These are phyloP conservation scores for Panurus biarmicus DNA, from an alignment of 2,113 vertebrate genomes.

Conservation along the genomic window DNA sequence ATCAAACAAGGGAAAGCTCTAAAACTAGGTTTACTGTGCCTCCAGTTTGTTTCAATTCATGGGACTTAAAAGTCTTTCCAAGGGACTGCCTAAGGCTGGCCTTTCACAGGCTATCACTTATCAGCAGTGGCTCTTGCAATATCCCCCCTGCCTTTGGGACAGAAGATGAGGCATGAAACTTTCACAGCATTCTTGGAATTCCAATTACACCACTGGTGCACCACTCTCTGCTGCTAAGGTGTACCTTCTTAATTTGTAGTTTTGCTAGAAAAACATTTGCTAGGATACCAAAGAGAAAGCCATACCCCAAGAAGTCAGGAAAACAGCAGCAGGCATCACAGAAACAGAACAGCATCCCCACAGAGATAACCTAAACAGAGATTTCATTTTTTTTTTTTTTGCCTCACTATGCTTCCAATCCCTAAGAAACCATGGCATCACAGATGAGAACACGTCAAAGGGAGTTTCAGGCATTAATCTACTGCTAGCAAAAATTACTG, in stretches of 20 bases:
- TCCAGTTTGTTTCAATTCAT: background rate
- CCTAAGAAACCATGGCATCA: background rate
- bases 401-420: background rate
- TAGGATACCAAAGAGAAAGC: background rate
- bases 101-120: background rate
- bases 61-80: background rate
- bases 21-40: background rate
- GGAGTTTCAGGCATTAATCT: background rate
- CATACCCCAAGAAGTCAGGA: background rate
- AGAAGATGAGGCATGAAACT: background rate
- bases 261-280: background rate
- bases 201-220: background rate
- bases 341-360: background rate
- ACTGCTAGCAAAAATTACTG: background rate
- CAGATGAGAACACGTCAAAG: background rate
- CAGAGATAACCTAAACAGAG: background rate
- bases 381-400: background rate
- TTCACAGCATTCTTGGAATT: background rate
- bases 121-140: background rate
- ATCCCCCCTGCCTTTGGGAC: background rate
- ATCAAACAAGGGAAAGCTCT: background rate
- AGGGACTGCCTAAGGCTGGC: background rate
- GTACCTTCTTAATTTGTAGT: background rate
- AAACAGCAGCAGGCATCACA: background rate
- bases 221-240: background rate